A percentile compares a stretch with the other conserved stretches of the same genome.
Conservation (phyloP, 2,797 vertebrate species). For the Petrocephalus sullivani region DNA sequence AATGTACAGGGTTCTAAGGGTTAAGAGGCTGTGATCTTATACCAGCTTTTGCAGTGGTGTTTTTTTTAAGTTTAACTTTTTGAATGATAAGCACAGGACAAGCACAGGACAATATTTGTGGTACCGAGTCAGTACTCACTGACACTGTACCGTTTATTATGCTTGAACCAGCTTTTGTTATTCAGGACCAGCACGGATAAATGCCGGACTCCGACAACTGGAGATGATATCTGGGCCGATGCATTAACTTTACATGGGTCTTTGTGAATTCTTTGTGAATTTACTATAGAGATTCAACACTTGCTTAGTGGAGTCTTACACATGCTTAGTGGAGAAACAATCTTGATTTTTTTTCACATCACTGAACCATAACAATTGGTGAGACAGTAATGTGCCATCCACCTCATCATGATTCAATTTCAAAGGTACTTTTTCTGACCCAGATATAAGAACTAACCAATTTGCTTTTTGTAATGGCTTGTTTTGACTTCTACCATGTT, state of each 20-base stretch:
- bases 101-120: background rate
- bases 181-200: background rate
- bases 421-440: conserved; percentile 2
- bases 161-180: background rate
- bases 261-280: background rate
- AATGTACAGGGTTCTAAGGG: too few relatives aligned
- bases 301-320: too few relatives aligned
- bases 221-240: background rate
- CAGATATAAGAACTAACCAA: background rate
- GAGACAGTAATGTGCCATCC: background rate
- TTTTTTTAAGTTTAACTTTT: background rate
- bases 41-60: background rate
- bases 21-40: background rate
- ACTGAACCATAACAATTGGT: background rate
- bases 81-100: background rate
- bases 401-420: background rate
- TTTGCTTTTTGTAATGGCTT: background rate
- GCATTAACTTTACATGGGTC: background rate
- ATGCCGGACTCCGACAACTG: background rate
- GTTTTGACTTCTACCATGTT: background rate
- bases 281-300: background rate
- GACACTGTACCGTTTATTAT: background rate
- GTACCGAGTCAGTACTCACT: background rate
- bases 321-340: background rate
- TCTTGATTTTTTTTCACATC: background rate